phyloP scores from a whole-genome alignment of 2,797 vertebrate species.

The Gymnothorax reevesii region DNA sequence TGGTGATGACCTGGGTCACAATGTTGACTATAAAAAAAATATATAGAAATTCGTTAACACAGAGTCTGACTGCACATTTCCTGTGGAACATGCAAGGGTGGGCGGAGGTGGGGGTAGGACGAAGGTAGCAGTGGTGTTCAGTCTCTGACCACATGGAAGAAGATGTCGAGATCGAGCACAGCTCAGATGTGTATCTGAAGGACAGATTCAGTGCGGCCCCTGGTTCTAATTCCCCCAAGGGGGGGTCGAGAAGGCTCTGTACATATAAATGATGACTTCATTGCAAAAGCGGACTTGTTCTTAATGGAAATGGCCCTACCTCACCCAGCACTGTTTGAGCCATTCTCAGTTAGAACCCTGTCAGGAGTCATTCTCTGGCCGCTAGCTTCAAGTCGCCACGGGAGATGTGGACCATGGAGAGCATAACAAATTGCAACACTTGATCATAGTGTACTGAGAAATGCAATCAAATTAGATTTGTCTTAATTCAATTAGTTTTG shows the following conservation, averaged over 20 bases:
- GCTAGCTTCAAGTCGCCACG: constrained; percentile 30
- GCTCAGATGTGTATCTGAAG: background rate
- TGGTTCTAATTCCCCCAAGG: background rate
- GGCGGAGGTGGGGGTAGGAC: background rate
- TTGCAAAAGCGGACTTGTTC: constrained; percentile 42
- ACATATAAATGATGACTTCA: constrained; percentile 37
- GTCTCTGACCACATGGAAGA: no score
- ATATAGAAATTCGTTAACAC: background rate
- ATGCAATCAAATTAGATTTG: constrained; percentile 41
- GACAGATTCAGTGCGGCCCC: background rate
- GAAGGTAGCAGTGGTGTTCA: background rate
- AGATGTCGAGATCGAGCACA: background rate
- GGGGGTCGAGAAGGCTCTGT: background rate
- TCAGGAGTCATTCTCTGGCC: constrained; percentile 18
- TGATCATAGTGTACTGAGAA: constrained; percentile 35
- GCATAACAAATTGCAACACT: constrained; percentile 21
- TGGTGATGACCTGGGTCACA: background rate
- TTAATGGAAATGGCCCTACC: constrained; percentile 34
- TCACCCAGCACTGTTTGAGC: constrained; percentile 7
- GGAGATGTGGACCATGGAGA: constrained; percentile 21
- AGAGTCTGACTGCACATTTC: constrained; percentile 4
- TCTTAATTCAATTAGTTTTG: constrained; percentile 35
- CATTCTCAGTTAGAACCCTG: background rate
- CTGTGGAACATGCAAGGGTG: background rate
- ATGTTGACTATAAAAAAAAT: background rate